phyloP scores from a whole-genome alignment of 2,888 invertebrate genomes.

The Folsomia candida region DNA sequence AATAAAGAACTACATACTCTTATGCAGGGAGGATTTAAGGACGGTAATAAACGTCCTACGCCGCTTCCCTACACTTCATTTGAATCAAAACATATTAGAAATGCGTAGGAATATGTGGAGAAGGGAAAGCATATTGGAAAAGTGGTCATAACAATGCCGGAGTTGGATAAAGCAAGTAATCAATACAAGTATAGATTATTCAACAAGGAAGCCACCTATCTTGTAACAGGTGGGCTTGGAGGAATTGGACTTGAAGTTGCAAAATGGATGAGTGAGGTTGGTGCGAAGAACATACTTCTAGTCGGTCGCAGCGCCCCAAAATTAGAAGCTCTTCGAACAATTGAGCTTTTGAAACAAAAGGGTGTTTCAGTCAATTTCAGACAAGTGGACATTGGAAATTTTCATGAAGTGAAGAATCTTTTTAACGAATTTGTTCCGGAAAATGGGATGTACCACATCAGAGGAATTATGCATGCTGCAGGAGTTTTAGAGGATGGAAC shows the following conservation, averaged over 20 bases:
- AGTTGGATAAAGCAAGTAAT: neutral
- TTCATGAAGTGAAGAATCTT: neutral
- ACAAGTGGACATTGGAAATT: slow-evolving; percentile 10
- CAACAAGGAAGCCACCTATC: slow-evolving; percentile 16
- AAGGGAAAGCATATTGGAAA: slow-evolving; percentile 25
- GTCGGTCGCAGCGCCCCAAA: slow-evolving; percentile 5
- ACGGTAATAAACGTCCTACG: neutral
- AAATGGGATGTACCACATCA: neutral
- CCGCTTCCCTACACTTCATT: slow-evolving; percentile 21
- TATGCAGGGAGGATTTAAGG: neutral
- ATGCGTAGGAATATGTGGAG: slow-evolving; percentile 24
- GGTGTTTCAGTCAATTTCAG: neutral
- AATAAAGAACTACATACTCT: neutral
- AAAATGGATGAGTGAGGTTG: slow-evolving; percentile 20
- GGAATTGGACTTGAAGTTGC: slow-evolving; percentile 28
- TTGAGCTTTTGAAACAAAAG: neutral
- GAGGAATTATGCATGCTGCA: slow-evolving; percentile 30
- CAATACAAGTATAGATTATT: neutral
- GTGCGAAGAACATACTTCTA: slow-evolving; percentile 11
- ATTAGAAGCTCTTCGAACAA: neutral
- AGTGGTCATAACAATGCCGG: slow-evolving; percentile 18
- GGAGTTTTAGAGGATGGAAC: slow-evolving; percentile 20
- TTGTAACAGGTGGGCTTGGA: slow-evolving; percentile 29
- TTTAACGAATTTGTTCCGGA: neutral
- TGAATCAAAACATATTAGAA: slow-evolving; percentile 10